Percentiles rank a stretch among this genome's conserved stretches.
Evolutionary conservation across 2,888 invertebrate genomes (phyloP).

Genomic region (Megaustenia siamemsis): DNA sequence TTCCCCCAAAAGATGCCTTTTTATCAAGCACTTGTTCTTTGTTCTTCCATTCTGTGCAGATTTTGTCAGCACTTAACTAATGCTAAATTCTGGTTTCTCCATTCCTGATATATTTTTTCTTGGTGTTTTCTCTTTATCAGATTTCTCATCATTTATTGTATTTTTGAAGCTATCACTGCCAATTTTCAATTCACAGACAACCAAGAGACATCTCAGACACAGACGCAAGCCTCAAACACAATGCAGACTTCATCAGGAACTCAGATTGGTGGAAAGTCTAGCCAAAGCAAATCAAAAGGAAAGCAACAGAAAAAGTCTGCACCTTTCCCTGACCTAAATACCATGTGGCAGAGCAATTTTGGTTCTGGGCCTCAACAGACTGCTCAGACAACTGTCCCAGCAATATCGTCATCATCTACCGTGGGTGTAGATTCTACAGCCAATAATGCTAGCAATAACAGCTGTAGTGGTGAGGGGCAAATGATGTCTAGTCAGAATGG

Average conservation of each 20-base stretch:
- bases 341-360: constrained; percentile 55
- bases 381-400: not conserved
- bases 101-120: not conserved
- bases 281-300: constrained; percentile 23
- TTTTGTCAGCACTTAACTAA: not conserved
- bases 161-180: not conserved
- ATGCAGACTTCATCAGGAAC: not conserved
- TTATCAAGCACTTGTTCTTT: not conserved
- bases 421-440: constrained; percentile 42
- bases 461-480: constrained; percentile 34
- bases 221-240: constrained; percentile 5
- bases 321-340: constrained; percentile 49
- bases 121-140: not conserved
- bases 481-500: constrained; percentile 2
- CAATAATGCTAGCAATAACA: constrained; percentile 39
- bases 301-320: constrained; percentile 28
- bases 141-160: not conserved
- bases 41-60: not conserved
- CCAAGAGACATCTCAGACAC: not conserved
- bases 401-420: constrained; percentile 39
- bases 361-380: constrained; percentile 28
- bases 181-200: constrained; percentile 23
- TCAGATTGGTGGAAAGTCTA: not conserved
- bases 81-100: not conserved
- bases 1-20: not conserved